These are phyloP conservation scores for Epirrita christyi DNA, from an alignment of 2,888 invertebrate species.

Conservation along the genomic window DNA sequence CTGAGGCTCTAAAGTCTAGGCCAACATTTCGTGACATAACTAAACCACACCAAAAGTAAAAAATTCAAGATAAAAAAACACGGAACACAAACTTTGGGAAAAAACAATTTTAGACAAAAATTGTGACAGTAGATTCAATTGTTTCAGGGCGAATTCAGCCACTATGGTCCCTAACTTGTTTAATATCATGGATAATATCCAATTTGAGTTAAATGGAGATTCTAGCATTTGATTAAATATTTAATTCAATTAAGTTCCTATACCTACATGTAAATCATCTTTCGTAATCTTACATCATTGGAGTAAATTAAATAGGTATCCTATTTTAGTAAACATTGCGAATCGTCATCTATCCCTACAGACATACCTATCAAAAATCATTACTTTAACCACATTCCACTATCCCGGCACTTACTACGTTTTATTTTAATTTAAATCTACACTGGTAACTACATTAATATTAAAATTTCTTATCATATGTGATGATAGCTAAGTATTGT, in stretches of 20 bases:
- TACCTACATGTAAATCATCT: not conserved
- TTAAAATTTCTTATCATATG: slow-evolving; percentile 6
- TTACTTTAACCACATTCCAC: slow-evolving; percentile 69
- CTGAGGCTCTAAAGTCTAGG: too few relatives aligned
- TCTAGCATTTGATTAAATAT: not conserved
- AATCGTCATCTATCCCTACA: not conserved
- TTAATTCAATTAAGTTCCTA: not conserved
- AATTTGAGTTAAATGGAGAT: not conserved
- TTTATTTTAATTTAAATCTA: slow-evolving; percentile 25
- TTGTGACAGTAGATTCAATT: too few relatives aligned
- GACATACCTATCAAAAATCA: not conserved
- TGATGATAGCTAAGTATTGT: not conserved
- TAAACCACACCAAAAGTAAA: too few relatives aligned
- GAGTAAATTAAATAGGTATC: not conserved
- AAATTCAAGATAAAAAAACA: too few relatives aligned
- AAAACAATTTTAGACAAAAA: too few relatives aligned
- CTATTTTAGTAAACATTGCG: slow-evolving; percentile 2
- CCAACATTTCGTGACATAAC: too few relatives aligned
- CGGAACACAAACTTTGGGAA: too few relatives aligned
- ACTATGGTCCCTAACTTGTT: too few relatives aligned
- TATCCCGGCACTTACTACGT: slow-evolving; percentile 72
- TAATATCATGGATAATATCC: not conserved
- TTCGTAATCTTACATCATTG: too few relatives aligned
- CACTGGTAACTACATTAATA: slow-evolving; percentile 39
- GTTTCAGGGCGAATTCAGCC: too few relatives aligned